These are phyloP conservation scores for Euura lappo DNA, from an alignment of 1,140 invertebrate genomes.

Conservation along the genomic window DNA sequence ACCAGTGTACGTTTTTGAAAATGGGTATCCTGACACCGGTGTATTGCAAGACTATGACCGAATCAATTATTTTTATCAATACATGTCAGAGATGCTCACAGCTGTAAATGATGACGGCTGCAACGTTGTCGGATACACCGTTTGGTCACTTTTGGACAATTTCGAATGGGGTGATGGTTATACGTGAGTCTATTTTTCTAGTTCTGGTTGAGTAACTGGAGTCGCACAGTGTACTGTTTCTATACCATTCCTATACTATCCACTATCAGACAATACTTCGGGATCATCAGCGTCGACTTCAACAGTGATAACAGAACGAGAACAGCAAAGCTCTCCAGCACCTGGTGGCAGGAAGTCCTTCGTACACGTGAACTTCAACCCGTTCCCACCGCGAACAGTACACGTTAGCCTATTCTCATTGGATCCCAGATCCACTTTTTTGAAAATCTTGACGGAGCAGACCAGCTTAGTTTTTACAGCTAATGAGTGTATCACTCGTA, in stretches of 20 bases:
- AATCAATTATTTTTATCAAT: slow-evolving; percentile 61
- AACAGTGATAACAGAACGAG: slow-evolving; percentile 56
- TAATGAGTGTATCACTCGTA: no score
- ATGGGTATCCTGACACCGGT: slow-evolving; percentile 65
- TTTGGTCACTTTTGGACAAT: slow-evolving; percentile 80
- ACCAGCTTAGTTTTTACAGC: no score
- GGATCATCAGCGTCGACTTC: slow-evolving; percentile 66
- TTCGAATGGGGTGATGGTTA: slow-evolving; percentile 76
- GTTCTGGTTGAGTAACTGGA: not conserved
- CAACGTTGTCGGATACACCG: slow-evolving; percentile 69
- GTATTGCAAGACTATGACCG: slow-evolving; percentile 62
- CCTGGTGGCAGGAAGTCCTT: not conserved
- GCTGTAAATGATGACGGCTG: slow-evolving; percentile 69
- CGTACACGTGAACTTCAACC: not conserved
- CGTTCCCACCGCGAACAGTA: not conserved
- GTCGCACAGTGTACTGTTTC: not conserved
- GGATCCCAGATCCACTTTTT: no score
- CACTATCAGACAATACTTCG: slow-evolving; percentile 61
- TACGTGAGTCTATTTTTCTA: slow-evolving; percentile 59
- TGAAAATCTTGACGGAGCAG: no score
- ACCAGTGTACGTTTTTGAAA: slow-evolving; percentile 71
- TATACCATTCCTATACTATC: slow-evolving; percentile 3
- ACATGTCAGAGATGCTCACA: slow-evolving; percentile 68
- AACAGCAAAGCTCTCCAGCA: slow-evolving; percentile 59
- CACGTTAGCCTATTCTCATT: no score